A percentile compares a stretch with the other conserved stretches of the same genome.
Conservation (phyloP, 2,797 vertebrate genomes). For the Limnodromus scolopaceus region DNA sequence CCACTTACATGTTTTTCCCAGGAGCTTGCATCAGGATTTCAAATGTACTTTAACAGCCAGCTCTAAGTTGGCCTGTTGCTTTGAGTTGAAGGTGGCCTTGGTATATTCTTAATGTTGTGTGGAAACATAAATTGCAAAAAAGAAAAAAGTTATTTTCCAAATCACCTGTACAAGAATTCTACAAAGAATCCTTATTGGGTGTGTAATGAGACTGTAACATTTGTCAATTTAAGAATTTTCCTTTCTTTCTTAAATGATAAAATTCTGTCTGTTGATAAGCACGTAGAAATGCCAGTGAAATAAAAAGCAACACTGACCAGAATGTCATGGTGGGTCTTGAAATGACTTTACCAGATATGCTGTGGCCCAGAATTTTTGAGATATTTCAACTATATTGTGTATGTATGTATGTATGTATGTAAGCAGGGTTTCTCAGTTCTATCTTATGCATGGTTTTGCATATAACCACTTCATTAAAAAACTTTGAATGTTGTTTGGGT, state of each 20-base stretch:
- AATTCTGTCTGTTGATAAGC: not conserved
- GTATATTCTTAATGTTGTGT: not conserved
- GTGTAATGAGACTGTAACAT: not conserved
- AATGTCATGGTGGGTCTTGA: not conserved
- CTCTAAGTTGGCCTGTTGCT: not conserved
- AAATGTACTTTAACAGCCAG: not conserved
- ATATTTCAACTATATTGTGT: not conserved
- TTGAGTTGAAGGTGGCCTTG: not conserved
- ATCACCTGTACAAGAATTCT: not conserved
- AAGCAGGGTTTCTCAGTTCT: not conserved
- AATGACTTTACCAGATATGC: not conserved
- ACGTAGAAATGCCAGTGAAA: not conserved
- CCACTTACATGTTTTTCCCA: not conserved
- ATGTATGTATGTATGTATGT: fast-evolving
- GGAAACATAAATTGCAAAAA: not conserved
- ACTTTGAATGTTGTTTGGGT: not conserved
- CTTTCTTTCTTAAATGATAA: not conserved
- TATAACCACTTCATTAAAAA: not conserved
- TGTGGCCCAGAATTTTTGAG: not conserved
- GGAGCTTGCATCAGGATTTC: not conserved
- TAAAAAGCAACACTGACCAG: not conserved
- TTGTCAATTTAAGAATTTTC: not conserved
- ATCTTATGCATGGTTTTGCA: not conserved
- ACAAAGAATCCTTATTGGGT: not conserved
- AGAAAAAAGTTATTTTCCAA: not conserved